Base-by-base conservation (phyloP, 2,113 vertebrate species). In the Platysternon megacephalum region DNA sequence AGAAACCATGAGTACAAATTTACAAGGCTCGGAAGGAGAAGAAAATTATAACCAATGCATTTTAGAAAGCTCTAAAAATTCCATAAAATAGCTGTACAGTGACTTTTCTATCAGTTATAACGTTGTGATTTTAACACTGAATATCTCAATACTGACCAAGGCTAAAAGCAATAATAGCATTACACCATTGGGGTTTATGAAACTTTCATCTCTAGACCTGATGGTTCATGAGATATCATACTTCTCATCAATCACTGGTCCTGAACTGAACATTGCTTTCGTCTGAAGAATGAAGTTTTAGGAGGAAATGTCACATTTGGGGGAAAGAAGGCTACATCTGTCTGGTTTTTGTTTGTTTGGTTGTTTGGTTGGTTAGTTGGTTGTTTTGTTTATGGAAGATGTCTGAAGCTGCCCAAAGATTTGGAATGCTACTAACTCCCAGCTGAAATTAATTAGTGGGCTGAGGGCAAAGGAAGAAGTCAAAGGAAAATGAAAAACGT, bases 281-380 rank as follows among this genome's bases (percentile, higher is more conserved):
- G 21, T 35, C 5, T 7, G 68, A 76, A n/a, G 22, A 81, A 84
- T 12, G n/a, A 3, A 78, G 2, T 65, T 93, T 21, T 13, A 22
- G 61, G 79, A 93, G 39, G 11, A 82, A 81, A 83, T 58, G 56
- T 42, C 56, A 82, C 12, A 21, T 5, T 3, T 5, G 80, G 48
- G 84, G 17, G 85, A 79, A 76, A 84, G 7, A 92, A 84, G 1
- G 5, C 3, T 19, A 52, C 55, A 32, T 19, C 79, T 80, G 4
- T 0, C 11, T 11, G 0, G 26, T 56, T 85, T 88, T 86, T 39
- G 24, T 42, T 9, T 0, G n/a, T 24, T 1, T 5, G 21, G 19
- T 52, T 52, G 42, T 10, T 48, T 48, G 51, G 51, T 55, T 55
- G 53, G 53, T 55, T 24, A 26, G 53, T 28, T 26, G 26, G 55